These are phyloP conservation scores for Lasioglossum vierecki DNA, from an alignment of 2,888 invertebrate genomes.

Conservation along the genomic window DNA sequence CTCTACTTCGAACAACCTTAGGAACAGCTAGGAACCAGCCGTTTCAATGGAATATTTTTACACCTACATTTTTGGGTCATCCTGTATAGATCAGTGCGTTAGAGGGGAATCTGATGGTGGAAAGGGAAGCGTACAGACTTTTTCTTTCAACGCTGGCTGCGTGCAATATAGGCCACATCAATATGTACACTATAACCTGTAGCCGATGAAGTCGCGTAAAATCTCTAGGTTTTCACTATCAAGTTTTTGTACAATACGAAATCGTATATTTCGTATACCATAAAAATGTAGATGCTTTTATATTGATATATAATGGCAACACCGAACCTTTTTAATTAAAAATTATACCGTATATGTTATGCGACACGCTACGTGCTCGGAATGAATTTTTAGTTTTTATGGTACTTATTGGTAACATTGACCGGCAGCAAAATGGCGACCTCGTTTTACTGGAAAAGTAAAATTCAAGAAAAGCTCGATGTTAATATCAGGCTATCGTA, in stretches of 20 bases:
- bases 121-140: neutral
- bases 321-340: conserved; percentile 9
- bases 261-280: neutral
- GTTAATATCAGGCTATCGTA: conserved; percentile 49
- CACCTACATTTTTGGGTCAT: neutral
- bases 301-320: neutral
- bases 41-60: neutral
- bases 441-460: conserved; percentile 63
- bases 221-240: conserved; percentile 35
- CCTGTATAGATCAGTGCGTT: neutral
- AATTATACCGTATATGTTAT: neutral
- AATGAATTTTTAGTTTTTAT: conserved; percentile 20
- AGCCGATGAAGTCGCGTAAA: conserved; percentile 28
- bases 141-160: neutral
- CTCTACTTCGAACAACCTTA: neutral
- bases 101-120: neutral
- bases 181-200: conserved; percentile 6
- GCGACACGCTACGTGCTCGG: neutral
- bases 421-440: conserved; percentile 74
- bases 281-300: neutral
- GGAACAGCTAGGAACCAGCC: neutral
- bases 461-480: conserved; percentile 61
- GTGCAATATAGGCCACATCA: conserved; percentile 42
- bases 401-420: conserved; percentile 60
- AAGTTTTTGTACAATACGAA: neutral